Percentiles rank a stretch among this genome's conserved stretches.
Evolutionary conservation across 2,888 invertebrate species (phyloP).

Genomic region (Apocheima hispidaria): DNA sequence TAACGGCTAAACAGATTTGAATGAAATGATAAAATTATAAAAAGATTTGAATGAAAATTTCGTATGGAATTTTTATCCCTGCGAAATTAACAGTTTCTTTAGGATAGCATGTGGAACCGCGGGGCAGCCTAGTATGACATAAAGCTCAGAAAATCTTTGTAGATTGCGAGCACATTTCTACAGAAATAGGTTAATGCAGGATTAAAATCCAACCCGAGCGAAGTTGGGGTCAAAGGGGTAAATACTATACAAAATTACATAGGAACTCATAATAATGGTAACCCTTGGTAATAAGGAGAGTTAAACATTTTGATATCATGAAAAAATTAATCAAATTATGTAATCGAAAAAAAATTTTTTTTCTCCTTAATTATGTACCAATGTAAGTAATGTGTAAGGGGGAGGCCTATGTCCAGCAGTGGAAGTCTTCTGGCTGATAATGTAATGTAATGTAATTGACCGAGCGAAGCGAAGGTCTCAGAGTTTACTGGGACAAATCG

Average conservation of each 20-base stretch:
- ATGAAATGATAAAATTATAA: too few relatives aligned
- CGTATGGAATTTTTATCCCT: not conserved
- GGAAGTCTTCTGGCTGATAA: too few relatives aligned
- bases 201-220: conserved; percentile 9
- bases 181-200: conserved; percentile 20
- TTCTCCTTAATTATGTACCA: too few relatives aligned
- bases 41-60: too few relatives aligned
- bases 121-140: not conserved
- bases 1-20: too few relatives aligned
- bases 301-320: conserved; percentile 19
- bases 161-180: conserved; percentile 4
- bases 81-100: too few relatives aligned
- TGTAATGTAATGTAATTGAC: too few relatives aligned
- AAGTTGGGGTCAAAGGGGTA: conserved; percentile 12
- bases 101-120: not conserved
- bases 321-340: not conserved
- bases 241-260: conserved; percentile 18
- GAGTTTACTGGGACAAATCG: too few relatives aligned
- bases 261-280: conserved; percentile 8
- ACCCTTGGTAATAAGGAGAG: conserved; percentile 8
- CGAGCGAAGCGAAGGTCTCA: too few relatives aligned
- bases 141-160: conserved; percentile 7
- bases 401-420: too few relatives aligned
- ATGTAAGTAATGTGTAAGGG: too few relatives aligned
- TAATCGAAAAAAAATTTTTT: too few relatives aligned